A percentile compares a stretch with the other conserved stretches of the same genome.
These are phyloP conservation scores for Lutra lutra DNA, from an alignment of 2,797 vertebrate genomes.

Conservation along the genomic window DNA sequence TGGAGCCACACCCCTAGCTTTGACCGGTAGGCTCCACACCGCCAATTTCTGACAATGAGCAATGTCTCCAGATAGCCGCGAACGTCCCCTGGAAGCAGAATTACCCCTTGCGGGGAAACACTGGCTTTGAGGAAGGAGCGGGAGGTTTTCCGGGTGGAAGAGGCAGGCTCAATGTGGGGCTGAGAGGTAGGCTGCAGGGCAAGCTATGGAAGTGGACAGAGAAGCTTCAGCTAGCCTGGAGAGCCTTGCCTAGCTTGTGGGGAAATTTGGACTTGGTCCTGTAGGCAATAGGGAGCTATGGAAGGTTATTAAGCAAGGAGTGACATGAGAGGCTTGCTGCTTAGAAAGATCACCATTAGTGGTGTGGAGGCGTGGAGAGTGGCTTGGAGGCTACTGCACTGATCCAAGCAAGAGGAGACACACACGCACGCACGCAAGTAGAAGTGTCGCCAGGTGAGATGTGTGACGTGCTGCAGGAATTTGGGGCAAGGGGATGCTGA, in stretches of 20 bases:
- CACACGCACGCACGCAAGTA: rapidly evolving
- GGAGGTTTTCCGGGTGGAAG: not conserved
- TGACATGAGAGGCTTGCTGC: not conserved
- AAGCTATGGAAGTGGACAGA: not conserved
- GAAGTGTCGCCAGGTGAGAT: not conserved
- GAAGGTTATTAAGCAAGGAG: not conserved
- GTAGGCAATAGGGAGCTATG: not conserved
- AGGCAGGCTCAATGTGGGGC: not conserved
- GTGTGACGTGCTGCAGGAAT: not conserved
- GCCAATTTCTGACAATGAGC: not conserved
- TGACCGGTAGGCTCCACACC: not conserved
- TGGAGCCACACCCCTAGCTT: not conserved
- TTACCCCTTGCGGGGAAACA: not conserved
- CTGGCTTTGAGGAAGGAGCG: not conserved
- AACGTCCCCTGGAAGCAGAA: not conserved
- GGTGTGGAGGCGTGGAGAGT: not conserved
- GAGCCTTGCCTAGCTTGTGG: not conserved
- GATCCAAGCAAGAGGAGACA: not conserved
- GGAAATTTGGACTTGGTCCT: not conserved
- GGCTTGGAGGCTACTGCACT: not conserved
- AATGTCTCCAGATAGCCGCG: not conserved
- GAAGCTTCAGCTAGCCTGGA: not conserved
- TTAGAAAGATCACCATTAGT: not conserved
- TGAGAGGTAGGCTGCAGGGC: not conserved
- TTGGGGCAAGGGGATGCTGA: not conserved